These are phyloP conservation scores for Spheniscus mendiculus DNA, from an alignment of 2,113 vertebrate species.

Conservation along the genomic window DNA sequence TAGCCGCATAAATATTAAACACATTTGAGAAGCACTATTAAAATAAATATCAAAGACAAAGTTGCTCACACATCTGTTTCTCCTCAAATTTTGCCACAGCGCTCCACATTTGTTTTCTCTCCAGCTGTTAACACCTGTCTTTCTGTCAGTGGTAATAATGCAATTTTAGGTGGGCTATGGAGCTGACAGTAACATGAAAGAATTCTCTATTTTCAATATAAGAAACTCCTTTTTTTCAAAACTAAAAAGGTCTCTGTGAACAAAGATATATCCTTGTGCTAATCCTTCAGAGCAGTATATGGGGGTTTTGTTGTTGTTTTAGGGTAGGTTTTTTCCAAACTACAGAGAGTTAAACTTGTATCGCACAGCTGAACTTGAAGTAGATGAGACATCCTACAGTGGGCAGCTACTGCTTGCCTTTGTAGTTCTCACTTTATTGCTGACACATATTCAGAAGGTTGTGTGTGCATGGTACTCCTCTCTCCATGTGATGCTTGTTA, in stretches of 20 bases:
- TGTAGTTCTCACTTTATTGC: slow-evolving; percentile 40
- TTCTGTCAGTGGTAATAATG: slow-evolving; percentile 62
- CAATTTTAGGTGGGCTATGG: slow-evolving; percentile 7
- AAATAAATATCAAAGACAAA: slow-evolving; percentile 69
- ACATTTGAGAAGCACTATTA: slow-evolving; percentile 57
- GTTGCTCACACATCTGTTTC: slow-evolving; percentile 65
- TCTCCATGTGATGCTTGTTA: slow-evolving; percentile 31
- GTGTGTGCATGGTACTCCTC: not conserved
- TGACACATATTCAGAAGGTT: slow-evolving; percentile 23
- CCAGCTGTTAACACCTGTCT: slow-evolving; percentile 72
- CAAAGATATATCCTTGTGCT: slow-evolving; percentile 28
- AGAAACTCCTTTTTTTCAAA: slow-evolving; percentile 9
- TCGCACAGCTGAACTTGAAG: not conserved
- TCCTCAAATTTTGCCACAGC: slow-evolving; percentile 53
- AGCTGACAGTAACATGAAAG: slow-evolving; percentile 60
- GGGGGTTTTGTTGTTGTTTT: not conserved
- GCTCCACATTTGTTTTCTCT: slow-evolving; percentile 54
- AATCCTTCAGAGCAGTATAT: not conserved
- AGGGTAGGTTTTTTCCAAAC: not conserved
- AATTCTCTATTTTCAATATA: slow-evolving; percentile 42
- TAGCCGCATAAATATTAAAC: slow-evolving; percentile 57
- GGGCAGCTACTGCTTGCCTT: slow-evolving; percentile 36
- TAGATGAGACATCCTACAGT: slow-evolving; percentile 17
- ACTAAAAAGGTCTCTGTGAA: not conserved
- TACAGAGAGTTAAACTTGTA: not conserved